phyloP scores from a whole-genome alignment of 53 echinoderm and acorn worm genomes.

The Luidia sarsii region DNA sequence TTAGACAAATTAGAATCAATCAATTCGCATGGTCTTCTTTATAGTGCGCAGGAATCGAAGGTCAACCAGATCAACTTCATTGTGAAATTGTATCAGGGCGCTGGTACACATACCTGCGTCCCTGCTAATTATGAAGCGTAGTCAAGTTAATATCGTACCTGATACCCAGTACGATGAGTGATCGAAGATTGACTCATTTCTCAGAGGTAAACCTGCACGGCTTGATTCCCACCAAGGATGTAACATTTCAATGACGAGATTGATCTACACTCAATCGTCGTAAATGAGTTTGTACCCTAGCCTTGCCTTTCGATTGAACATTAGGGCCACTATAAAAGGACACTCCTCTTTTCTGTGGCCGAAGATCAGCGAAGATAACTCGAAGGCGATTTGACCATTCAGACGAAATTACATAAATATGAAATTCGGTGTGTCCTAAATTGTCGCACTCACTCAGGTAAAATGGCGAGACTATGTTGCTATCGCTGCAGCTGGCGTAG shows the following conservation, averaged over 20 bases:
- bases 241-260: conserved; percentile 42
- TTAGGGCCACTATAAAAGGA: conserved; percentile 13
- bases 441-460: too few species aligned
- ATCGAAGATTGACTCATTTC: conserved; percentile 34
- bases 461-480: too few species aligned
- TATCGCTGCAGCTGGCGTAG: too few species aligned
- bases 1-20: too few species aligned
- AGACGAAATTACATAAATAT: too few species aligned
- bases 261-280: conserved; percentile 32
- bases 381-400: background rate
- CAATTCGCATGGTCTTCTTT: too few species aligned
- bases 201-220: conserved; percentile 26
- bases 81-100: too few species aligned
- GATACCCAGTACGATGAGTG: background rate
- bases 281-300: conserved; percentile 50
- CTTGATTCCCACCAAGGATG: conserved; percentile 39
- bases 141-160: conserved; percentile 1
- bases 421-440: too few species aligned
- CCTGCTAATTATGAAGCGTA: conserved; percentile 3
- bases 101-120: too few species aligned
- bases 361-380: too few species aligned
- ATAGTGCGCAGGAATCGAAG: too few species aligned
- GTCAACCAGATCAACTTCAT: too few species aligned
- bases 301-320: conserved; percentile 51
- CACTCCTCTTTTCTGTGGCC: conserved; percentile 35